Conservation (phyloP, 2,797 vertebrate genomes). For the Falco biarmicus region DNA sequence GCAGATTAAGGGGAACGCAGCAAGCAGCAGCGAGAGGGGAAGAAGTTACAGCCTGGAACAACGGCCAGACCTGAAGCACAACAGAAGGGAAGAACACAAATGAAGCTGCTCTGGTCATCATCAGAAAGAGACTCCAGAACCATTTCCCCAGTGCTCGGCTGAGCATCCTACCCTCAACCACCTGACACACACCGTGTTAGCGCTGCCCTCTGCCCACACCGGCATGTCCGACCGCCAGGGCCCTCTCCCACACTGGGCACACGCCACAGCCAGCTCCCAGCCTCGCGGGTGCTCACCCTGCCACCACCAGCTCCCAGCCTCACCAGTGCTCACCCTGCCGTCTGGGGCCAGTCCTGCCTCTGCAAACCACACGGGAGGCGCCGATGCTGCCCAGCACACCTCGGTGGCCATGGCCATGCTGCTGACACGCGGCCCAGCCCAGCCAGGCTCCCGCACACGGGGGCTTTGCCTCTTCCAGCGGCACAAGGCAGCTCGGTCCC, state of each 20-base stretch:
- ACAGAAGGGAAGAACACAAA: not conserved
- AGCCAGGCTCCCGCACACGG: rapidly evolving
- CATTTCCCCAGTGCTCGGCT: not conserved
- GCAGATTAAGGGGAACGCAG: not conserved
- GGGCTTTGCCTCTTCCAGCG: not conserved
- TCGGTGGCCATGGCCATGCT: rapidly evolving
- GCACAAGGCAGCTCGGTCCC: not conserved
- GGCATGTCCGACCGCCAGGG: not conserved
- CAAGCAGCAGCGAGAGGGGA: not conserved
- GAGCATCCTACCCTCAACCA: not conserved
- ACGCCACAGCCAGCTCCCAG: not conserved
- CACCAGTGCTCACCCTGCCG: too few relatives aligned
- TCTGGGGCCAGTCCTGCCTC: not conserved
- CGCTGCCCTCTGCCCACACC: not conserved
- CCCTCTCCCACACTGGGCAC: not conserved
- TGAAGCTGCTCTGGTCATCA: not conserved
- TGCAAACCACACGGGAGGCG: too few relatives aligned
- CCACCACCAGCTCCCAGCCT: too few relatives aligned
- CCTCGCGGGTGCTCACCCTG: rapidly evolving
- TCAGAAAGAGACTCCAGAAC: not conserved
- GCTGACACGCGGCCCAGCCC: rapidly evolving
- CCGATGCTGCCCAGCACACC: not conserved
- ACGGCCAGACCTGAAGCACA: not conserved
- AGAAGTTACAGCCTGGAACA: not conserved
- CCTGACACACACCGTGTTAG: not conserved